A percentile compares a stretch with the other conserved stretches of the same genome.
These are phyloP conservation scores for Momotus momota DNA, from an alignment of 2,797 vertebrate genomes.

Conservation along the genomic window DNA sequence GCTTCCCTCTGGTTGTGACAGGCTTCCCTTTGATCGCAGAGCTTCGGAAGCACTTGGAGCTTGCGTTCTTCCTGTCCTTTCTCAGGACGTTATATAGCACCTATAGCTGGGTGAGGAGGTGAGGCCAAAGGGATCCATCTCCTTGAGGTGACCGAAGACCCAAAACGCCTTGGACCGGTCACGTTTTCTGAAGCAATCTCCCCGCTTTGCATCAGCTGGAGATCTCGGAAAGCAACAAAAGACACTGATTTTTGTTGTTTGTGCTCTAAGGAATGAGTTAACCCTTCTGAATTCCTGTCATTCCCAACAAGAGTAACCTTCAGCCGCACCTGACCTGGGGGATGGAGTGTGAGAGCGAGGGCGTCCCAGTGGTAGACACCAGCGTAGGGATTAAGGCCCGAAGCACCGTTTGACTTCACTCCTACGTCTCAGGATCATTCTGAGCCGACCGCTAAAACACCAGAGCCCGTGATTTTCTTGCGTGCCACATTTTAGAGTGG, in stretches of 20 bases:
- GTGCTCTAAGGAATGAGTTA: background rate
- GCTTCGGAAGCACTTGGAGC: background rate
- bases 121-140: background rate
- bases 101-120: background rate
- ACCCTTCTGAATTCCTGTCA: background rate
- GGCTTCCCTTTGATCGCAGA: background rate
- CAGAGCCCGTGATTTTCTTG: background rate
- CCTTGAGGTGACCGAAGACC: background rate
- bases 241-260: background rate
- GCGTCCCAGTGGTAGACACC: accelerated
- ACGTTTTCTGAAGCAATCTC: background rate
- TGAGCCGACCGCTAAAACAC: background rate
- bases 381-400: accelerated
- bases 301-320: background rate
- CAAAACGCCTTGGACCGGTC: accelerated
- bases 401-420: background rate
- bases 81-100: background rate
- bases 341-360: background rate
- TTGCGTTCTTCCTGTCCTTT: background rate
- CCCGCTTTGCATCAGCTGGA: background rate
- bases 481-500: accelerated
- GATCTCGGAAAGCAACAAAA: background rate
- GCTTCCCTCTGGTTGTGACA: background rate
- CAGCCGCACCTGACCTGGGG: background rate
- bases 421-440: background rate